A percentile compares a stretch with the other conserved stretches of the same genome.
Evolutionary conservation across 2,888 invertebrate genomes (phyloP).

Genomic region (Neuroscelio doddi): DNA sequence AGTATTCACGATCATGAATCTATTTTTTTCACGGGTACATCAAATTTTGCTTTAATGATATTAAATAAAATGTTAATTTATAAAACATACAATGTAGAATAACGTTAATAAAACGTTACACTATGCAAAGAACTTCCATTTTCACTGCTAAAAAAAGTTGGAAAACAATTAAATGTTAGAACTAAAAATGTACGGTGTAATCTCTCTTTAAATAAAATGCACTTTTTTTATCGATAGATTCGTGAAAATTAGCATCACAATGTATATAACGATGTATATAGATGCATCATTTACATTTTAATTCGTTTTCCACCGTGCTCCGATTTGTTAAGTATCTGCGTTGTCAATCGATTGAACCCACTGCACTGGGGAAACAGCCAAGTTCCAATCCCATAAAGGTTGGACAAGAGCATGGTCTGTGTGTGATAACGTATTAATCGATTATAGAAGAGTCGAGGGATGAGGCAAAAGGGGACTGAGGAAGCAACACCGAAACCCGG

Average conservation of each 20-base stretch:
- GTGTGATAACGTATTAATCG: slow-evolving; percentile 56
- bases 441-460: slow-evolving; percentile 38
- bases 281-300: slow-evolving; percentile 35
- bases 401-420: slow-evolving; percentile 9
- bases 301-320: slow-evolving; percentile 26
- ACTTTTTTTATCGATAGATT: no score
- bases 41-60: no score
- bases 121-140: no score
- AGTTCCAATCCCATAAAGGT: slow-evolving; percentile 21
- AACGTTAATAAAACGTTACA: no score
- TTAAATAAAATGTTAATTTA: no score
- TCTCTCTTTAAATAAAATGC: no score
- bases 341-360: slow-evolving; percentile 25
- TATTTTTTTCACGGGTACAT: no score
- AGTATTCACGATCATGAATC: no score
- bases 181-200: no score
- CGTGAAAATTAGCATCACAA: neutral
- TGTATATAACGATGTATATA: slow-evolving; percentile 11
- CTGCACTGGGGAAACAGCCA: slow-evolving; percentile 1
- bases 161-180: no score
- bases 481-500: slow-evolving; percentile 39
- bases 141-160: no score
- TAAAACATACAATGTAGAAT: no score
- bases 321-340: slow-evolving; percentile 32
- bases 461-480: slow-evolving; percentile 18